Conservation (phyloP, 92 coral and sea anemone genomes). For the Plumapathes pennacea region DNA sequence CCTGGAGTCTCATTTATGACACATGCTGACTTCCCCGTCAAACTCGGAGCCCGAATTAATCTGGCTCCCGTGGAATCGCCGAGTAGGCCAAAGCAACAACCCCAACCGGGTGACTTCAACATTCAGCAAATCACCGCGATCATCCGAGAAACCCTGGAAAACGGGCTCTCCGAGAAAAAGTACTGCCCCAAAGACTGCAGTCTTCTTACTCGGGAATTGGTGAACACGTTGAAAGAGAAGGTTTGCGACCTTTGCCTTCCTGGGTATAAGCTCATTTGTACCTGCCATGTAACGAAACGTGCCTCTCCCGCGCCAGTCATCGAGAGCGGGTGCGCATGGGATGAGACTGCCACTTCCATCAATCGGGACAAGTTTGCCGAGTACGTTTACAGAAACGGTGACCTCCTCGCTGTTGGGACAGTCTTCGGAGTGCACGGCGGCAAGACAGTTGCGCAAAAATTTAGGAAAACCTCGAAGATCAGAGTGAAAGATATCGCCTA, state of each 20-base stretch:
- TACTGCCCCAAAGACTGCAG: constrained; percentile 69
- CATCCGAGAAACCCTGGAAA: constrained; percentile 69
- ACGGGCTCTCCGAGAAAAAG: constrained; percentile 51
- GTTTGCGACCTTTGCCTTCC: constrained; percentile 62
- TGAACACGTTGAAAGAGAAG: constrained; percentile 54
- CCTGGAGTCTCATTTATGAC: constrained; percentile 68
- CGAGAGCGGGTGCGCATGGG: constrained; percentile 97
- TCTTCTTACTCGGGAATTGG: constrained; percentile 47
- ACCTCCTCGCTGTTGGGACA: constrained; percentile 78
- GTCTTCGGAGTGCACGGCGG: constrained; percentile 79
- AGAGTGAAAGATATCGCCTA: constrained; percentile 18
- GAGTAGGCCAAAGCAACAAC: background rate
- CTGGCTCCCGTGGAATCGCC: constrained; percentile 50
- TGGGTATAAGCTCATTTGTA: constrained; percentile 76
- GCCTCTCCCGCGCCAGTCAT: constrained; percentile 58
- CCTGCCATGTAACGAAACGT: constrained; percentile 66
- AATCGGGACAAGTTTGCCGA: constrained; percentile 86
- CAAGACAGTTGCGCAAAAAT: constrained; percentile 24
- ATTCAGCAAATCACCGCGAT: constrained; percentile 47
- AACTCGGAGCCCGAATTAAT: constrained; percentile 50
- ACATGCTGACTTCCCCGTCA: constrained; percentile 81
- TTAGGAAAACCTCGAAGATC: constrained; percentile 16
- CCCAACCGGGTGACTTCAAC: constrained; percentile 26
- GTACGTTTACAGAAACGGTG: constrained; percentile 76
- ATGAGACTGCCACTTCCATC: constrained; percentile 42